Base-by-base conservation (phyloP, 2,888 invertebrate species). In the Miltochrista miniata region DNA sequence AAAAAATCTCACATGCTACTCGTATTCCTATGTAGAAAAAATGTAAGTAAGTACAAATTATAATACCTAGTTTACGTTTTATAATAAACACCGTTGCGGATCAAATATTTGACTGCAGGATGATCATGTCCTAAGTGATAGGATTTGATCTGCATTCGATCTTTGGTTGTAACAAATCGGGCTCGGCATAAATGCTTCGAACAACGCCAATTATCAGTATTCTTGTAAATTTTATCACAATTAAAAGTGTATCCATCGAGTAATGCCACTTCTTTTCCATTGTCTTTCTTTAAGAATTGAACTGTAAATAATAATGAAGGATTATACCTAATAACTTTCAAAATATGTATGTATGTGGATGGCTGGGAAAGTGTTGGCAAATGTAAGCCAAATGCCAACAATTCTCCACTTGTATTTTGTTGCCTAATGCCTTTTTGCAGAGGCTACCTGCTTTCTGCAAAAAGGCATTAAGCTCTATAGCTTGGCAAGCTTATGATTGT, bases 161-260 rank as follows among this genome's bases (percentile, higher is more conserved):
- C 35, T 1, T 46, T 56, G 7, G 39, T 48, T 0, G 51, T 33
- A 7, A 50, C 46, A 15, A 72, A 47, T 1, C 51, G 31, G 0
- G 65, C 55, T n/a, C 44, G 56, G 29, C 69, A 70, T 1, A 33
- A 45, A 7, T 38, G 37, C 1, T 37, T 34, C 7, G 31, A 10
- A 24, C 45, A 46, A 8, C 13, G 31, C 45, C 39, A 46, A 39
- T 10, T 18, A 1, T 46, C 45, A 4, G 45, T 46, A 11, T 7
- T 13, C 29, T 30, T 30, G 31, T 29, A 24, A 5, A 24, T 24
- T 24, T 24, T 24, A 24, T 42, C 44, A 13, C 39, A 46, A 12
- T 62, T 68, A 44, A 64, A 69, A 0, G 61, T 61, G 41, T 46
- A 70, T 1, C 63, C 61, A 9, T 65, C 48, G 1, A 61, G 18